These are phyloP conservation scores for Minunthozetes semirufus DNA, from an alignment of 2,888 invertebrate genomes.

Conservation along the genomic window DNA sequence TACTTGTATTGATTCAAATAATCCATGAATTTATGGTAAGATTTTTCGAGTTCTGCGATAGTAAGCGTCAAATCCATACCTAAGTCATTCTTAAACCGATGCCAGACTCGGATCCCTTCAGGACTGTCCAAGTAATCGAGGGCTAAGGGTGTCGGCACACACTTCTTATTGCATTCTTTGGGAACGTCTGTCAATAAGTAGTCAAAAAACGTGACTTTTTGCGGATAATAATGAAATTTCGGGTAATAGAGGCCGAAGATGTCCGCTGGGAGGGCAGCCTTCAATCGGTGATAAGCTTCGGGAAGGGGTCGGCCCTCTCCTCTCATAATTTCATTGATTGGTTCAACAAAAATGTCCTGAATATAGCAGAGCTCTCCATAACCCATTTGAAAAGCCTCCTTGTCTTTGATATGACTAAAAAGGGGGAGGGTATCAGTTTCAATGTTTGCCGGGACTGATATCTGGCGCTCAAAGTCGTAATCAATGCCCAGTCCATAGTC, in stretches of 20 bases:
- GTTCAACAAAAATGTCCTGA: neutral
- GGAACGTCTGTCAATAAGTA: neutral
- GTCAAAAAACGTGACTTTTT: neutral
- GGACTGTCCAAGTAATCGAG: neutral
- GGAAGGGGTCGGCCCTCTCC: neutral
- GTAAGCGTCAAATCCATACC: neutral
- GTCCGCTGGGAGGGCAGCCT: neutral
- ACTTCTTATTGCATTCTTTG: neutral
- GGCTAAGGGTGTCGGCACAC: neutral
- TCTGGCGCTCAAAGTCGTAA: neutral
- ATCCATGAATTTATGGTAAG: neutral
- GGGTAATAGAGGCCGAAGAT: neutral
- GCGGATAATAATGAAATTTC: neutral
- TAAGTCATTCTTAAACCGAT: neutral
- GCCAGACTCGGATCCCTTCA: neutral
- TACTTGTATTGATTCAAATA: neutral
- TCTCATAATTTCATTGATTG: neutral
- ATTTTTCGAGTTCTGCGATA: neutral
- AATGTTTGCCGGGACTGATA: neutral
- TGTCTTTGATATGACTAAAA: neutral
- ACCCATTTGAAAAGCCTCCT: conserved; percentile 5
- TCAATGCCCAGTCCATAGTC: neutral
- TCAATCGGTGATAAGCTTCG: neutral
- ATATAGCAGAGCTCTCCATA: conserved; percentile 16
- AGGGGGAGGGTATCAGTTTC: neutral